phyloP scores from a whole-genome alignment of 1,140 invertebrate genomes.

The Aphelenchoides fujianensis region DNA sequence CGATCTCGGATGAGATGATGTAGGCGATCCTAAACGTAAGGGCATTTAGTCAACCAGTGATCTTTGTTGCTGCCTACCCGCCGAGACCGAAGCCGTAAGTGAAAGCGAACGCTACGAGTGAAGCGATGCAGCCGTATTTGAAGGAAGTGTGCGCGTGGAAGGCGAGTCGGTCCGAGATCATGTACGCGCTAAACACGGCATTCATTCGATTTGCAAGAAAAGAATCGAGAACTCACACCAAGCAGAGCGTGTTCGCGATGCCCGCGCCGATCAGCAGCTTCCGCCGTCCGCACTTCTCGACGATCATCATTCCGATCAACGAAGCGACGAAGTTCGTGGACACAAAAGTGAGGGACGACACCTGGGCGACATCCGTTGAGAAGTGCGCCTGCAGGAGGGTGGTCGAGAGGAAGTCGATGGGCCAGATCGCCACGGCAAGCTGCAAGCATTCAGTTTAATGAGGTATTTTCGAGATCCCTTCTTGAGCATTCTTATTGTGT shows the following conservation, averaged over 20 bases:
- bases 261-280: conserved; percentile 48
- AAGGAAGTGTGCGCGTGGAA: conserved; percentile 25
- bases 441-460: conserved; percentile 29
- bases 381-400: conserved; percentile 56
- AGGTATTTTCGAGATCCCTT: conserved; percentile 13
- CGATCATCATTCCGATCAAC: conserved; percentile 40
- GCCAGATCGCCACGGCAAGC: conserved; percentile 55
- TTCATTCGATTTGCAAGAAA: too few species aligned
- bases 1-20: conserved; percentile 55
- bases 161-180: conserved; percentile 54
- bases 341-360: conserved; percentile 50
- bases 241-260: conserved; percentile 53
- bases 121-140: conserved; percentile 50
- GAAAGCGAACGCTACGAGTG: conserved; percentile 47
- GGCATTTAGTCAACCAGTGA: too few species aligned
- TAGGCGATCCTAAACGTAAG: conserved; percentile 53
- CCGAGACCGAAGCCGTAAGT: too few species aligned
- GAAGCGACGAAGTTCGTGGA: conserved; percentile 49
- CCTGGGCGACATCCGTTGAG: conserved; percentile 34
- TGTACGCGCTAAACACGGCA: too few species aligned
- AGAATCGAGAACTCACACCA: too few species aligned
- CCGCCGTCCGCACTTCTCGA: conserved; percentile 52
- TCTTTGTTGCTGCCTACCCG: too few species aligned
- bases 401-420: conserved; percentile 52
- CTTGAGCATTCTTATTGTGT: too few species aligned